These are phyloP conservation scores for Aviceda subcristata DNA, from an alignment of 2,113 vertebrate species.

Conservation along the genomic window DNA sequence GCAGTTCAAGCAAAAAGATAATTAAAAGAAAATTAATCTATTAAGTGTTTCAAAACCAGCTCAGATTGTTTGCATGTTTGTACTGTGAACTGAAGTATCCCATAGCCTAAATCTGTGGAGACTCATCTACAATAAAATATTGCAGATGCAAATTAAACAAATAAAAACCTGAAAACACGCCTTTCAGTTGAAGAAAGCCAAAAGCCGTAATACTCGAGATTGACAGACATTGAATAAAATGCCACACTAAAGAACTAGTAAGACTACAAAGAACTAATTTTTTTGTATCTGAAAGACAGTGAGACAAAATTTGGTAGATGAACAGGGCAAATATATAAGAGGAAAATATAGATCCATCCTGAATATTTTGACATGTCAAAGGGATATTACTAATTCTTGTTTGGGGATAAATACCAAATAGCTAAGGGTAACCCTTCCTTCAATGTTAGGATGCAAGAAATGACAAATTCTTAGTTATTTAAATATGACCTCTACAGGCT, in stretches of 20 bases:
- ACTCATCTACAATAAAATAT: background rate
- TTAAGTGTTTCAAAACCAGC: background rate
- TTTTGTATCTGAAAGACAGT: background rate
- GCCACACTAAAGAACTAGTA: background rate
- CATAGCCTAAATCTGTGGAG: background rate
- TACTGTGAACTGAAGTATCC: background rate
- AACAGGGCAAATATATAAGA: background rate
- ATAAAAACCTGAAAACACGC: background rate
- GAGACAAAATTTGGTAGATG: background rate
- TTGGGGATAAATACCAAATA: background rate
- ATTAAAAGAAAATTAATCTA: conserved; percentile 15
- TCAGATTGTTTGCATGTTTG: background rate
- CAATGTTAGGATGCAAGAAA: background rate
- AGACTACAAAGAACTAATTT: background rate
- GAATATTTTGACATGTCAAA: background rate
- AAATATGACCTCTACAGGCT: background rate
- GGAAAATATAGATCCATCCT: background rate
- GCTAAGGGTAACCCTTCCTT: background rate
- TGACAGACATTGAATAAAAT: background rate
- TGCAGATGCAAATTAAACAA: background rate
- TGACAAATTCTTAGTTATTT: background rate
- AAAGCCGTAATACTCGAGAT: background rate
- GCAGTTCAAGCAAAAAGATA: background rate
- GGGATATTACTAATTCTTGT: background rate
- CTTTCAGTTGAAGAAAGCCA: background rate